A percentile compares a stretch with the other conserved stretches of the same genome.
Conservation (phyloP, 1,140 invertebrate genomes). For the Telenomus remus region DNA sequence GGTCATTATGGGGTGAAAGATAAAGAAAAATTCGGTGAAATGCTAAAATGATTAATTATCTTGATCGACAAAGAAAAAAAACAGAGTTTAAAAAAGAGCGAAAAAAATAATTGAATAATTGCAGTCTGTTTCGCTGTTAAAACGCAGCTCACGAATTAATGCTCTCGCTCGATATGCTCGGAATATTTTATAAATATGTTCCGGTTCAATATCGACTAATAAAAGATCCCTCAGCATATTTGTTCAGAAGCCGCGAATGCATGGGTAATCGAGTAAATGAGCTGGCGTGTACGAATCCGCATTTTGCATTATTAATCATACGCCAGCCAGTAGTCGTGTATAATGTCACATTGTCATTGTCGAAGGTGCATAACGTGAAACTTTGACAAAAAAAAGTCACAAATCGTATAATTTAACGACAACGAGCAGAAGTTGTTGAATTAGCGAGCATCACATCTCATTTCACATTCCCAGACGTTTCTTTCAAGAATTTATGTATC, state of each 20-base stretch:
- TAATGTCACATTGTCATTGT: slow-evolving; percentile 59
- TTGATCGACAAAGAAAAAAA: no score
- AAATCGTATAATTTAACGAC: slow-evolving; percentile 52
- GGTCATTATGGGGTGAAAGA: no score
- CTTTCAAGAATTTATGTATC: neutral
- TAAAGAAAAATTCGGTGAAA: slow-evolving; percentile 1
- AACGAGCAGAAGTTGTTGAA: slow-evolving; percentile 2
- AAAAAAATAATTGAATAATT: slow-evolving; percentile 49
- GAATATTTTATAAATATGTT: slow-evolving; percentile 59
- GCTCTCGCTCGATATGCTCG: slow-evolving; percentile 52
- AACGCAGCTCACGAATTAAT: slow-evolving; percentile 52
- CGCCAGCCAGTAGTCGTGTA: slow-evolving; percentile 24
- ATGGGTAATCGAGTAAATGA: slow-evolving; percentile 60
- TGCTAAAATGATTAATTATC: slow-evolving; percentile 15
- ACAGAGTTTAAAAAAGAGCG: slow-evolving; percentile 14
- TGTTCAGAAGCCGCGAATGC: slow-evolving; percentile 54
- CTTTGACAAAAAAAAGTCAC: slow-evolving; percentile 32
- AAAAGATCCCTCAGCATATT: slow-evolving; percentile 58
- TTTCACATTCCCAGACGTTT: neutral
- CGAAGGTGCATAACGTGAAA: slow-evolving; percentile 55
- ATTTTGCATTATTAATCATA: slow-evolving; percentile 56
- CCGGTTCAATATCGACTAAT: slow-evolving; percentile 58
- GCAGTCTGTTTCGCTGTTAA: slow-evolving; percentile 48
- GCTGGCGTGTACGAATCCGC: slow-evolving; percentile 53
- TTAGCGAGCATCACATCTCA: neutral